Percentiles rank a stretch among this genome's conserved stretches.
Conservation (phyloP, 1,140 invertebrate genomes). For the Drusus annulatus region DNA sequence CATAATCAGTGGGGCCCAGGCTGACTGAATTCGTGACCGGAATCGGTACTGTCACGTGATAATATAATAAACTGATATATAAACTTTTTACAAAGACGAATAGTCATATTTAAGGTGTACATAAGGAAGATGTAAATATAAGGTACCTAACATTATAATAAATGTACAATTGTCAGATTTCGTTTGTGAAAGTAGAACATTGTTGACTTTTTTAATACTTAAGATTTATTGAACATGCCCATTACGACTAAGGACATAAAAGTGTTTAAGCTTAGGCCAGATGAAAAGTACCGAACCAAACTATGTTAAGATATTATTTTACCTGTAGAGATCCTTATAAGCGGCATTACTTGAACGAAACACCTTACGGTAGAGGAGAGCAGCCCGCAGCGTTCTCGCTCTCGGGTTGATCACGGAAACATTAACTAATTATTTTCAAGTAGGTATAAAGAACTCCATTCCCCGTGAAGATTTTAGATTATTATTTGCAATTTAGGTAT, state of each 20-base stretch:
- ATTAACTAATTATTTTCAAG: not conserved
- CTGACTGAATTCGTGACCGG: conserved; percentile 41
- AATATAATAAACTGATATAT: conserved; percentile 45
- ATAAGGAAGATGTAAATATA: conserved; percentile 56
- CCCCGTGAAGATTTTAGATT: not conserved
- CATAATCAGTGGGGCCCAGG: conserved; percentile 50
- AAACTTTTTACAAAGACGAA: conserved; percentile 57
- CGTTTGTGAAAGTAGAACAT: conserved; percentile 57
- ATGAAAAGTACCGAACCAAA: conserved; percentile 58
- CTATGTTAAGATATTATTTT: conserved; percentile 53
- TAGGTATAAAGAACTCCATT: not conserved
- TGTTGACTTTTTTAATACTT: conserved; percentile 58
- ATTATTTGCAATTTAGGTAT: conserved; percentile 23
- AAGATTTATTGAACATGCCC: conserved; percentile 48
- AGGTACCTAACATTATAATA: conserved; percentile 47
- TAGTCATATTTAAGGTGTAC: conserved; percentile 58
- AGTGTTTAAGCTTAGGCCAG: conserved; percentile 55
- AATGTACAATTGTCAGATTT: conserved; percentile 59
- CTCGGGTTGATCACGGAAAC: not conserved
- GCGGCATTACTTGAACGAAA: conserved; percentile 25
- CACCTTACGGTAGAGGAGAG: too few relatives aligned
- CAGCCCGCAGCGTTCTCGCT: not conserved
- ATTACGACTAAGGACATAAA: conserved; percentile 44
- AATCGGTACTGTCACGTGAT: conserved; percentile 37
- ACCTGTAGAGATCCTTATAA: conserved; percentile 24